phyloP scores from a whole-genome alignment of 1,140 invertebrate species.

The Octopus bimaculoides region DNA sequence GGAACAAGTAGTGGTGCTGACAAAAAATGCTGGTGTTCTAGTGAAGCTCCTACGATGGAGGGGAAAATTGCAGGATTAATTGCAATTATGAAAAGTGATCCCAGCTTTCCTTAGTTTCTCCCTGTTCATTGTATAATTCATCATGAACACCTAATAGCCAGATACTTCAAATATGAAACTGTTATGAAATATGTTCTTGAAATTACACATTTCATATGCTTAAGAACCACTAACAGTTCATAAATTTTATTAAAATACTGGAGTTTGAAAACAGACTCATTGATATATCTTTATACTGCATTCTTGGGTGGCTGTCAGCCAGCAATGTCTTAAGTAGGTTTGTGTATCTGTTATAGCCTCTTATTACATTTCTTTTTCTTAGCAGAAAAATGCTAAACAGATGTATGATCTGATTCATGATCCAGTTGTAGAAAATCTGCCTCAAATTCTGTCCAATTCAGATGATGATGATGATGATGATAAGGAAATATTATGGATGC shows the following conservation, averaged over 20 bases:
- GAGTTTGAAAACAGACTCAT: neutral
- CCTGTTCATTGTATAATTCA: slow-evolving; percentile 4
- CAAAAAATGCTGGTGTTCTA: neutral
- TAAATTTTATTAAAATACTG: neutral
- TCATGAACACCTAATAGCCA: neutral
- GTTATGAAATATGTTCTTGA: neutral
- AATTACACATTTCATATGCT: neutral
- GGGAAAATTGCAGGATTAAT: neutral
- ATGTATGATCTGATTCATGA: too few relatives aligned
- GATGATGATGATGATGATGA: too few relatives aligned
- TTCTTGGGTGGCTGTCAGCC: neutral
- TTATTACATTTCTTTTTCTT: too few relatives aligned
- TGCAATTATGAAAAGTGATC: neutral
- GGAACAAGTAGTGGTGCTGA: neutral
- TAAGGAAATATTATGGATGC: too few relatives aligned
- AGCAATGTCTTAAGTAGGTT: slow-evolving; percentile 7
- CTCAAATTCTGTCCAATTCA: too few relatives aligned
- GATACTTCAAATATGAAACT: slow-evolving; percentile 5
- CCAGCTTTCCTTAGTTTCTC: neutral
- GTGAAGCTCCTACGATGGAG: neutral
- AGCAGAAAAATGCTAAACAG: too few relatives aligned
- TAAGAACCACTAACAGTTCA: neutral
- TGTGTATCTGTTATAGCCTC: too few relatives aligned
- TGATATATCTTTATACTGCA: neutral
- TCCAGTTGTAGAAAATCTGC: too few relatives aligned